Evolutionary conservation across 1,140 invertebrate species (phyloP), one percentile per base, ranked within the genome.

Genomic region (Nymphalis io): DNA sequence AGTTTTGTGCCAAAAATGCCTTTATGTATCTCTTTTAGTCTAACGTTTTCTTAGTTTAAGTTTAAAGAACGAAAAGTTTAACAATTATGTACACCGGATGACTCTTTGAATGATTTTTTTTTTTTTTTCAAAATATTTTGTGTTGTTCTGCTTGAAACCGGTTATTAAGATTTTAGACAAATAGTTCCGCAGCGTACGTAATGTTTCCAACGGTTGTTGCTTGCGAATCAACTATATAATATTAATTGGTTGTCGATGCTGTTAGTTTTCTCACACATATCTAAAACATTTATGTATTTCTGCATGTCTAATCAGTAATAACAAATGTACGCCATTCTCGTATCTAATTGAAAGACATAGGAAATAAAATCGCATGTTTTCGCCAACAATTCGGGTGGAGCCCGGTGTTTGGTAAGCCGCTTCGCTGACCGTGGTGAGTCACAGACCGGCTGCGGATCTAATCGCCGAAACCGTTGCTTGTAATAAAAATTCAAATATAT

Each of bases 401-500:
- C 70, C 62, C 48, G 46, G 51, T 67, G 39, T 69, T 60, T 60
- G 55, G 39, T 39, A 57, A 62, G 42, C 55, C 21, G 58, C 60
- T 46, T 16, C 48, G 58, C 72, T 73, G 80, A 78, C 75, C 76
- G 71, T 78, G 72, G 59, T 88, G 85, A 88, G 66, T 88, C 85
- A 88, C 69, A 38, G 58, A 74, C 72, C 61, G 76, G 76, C 72
- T 60, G 53, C 62, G 68, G 60, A 72, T 75, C 80, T 78, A 82
- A 84, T 81, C 79, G 75, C 75, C 74, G 76, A 81, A 83, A 85
- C 82, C 86, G 83, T 87, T 87, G 80, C 65, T 66, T 74, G 73
- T 79, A 80, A 78, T 82, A 75, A 83, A 83, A 79, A 82, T 84
- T 82, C 73, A 79, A 84, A 78, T 73, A 57, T 63, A 60, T 73